Conservation (phyloP, 2,888 invertebrate genomes). For the Drosophila pullipes region DNA sequence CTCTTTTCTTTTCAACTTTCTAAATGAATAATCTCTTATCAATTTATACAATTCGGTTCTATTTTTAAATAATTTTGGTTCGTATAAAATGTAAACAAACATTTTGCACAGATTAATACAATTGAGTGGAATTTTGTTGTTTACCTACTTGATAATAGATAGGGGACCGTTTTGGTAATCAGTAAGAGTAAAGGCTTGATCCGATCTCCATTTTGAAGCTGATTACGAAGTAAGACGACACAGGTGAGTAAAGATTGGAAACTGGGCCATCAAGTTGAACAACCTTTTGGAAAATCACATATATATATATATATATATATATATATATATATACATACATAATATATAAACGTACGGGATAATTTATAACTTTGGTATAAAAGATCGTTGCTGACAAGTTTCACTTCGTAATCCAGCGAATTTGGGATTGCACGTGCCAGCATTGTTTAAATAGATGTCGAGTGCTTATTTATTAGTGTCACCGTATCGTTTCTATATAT, state of each 20-base stretch:
- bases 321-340: not conserved
- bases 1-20: not conserved
- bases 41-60: not conserved
- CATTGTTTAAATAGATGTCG: conserved; percentile 40
- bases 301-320: not conserved
- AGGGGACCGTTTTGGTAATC: not conserved
- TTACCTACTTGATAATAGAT: not conserved
- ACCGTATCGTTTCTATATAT: conserved; percentile 21
- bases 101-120: conserved; percentile 8
- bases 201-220: not conserved
- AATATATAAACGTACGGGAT: not conserved
- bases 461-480: conserved; percentile 46
- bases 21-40: not conserved
- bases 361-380: not conserved
- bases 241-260: not conserved
- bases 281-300: not conserved
- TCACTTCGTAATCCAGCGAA: conserved; percentile 7
- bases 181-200: not conserved
- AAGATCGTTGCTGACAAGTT: conserved; percentile 9
- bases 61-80: not conserved
- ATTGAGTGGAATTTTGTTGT: conserved; percentile 13
- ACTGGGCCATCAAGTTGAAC: conserved; percentile 15
- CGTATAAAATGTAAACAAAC: conserved; percentile 7
- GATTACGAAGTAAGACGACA: not conserved
- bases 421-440: not conserved